phyloP scores from a whole-genome alignment of 2,797 vertebrate species.

The Scyliorhinus canicula region DNA sequence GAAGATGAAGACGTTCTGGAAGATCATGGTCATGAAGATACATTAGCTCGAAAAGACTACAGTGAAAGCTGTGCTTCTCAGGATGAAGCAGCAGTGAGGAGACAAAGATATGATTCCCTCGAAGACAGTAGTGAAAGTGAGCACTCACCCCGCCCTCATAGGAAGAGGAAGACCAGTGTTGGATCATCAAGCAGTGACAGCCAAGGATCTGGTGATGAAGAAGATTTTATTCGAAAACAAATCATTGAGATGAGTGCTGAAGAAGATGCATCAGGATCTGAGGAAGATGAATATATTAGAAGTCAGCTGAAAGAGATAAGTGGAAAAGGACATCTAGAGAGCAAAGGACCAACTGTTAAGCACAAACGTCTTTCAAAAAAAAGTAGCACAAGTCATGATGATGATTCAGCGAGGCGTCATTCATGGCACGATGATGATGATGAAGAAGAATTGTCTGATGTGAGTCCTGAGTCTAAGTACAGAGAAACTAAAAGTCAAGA shows the following conservation, averaged over 20 bases:
- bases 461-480: slow-evolving; percentile 66
- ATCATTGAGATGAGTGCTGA: slow-evolving; percentile 87
- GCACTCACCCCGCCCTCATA: slow-evolving; percentile 71
- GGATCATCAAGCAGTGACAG: slow-evolving; percentile 83
- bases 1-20: slow-evolving; percentile 51
- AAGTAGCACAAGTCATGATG: slow-evolving; percentile 63
- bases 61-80: slow-evolving; percentile 47
- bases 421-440: slow-evolving; percentile 65
- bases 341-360: slow-evolving; percentile 56
- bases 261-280: slow-evolving; percentile 75
- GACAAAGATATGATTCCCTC: slow-evolving; percentile 66
- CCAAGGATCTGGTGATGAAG: slow-evolving; percentile 80
- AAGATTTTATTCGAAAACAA: slow-evolving; percentile 85
- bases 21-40: slow-evolving; percentile 50
- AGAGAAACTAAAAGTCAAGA: slow-evolving; percentile 72
- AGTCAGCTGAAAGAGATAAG: slow-evolving; percentile 61
- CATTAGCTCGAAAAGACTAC: slow-evolving; percentile 44
- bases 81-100: slow-evolving; percentile 48
- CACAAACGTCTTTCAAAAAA: slow-evolving; percentile 57
- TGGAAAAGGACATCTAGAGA: slow-evolving; percentile 59
- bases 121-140: slow-evolving; percentile 86
- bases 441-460: slow-evolving; percentile 59
- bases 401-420: slow-evolving; percentile 58
- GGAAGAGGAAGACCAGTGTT: slow-evolving; percentile 64
- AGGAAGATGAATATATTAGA: slow-evolving; percentile 73